phyloP scores from a whole-genome alignment of 2,888 invertebrate species.

The Meta bourneti region DNA sequence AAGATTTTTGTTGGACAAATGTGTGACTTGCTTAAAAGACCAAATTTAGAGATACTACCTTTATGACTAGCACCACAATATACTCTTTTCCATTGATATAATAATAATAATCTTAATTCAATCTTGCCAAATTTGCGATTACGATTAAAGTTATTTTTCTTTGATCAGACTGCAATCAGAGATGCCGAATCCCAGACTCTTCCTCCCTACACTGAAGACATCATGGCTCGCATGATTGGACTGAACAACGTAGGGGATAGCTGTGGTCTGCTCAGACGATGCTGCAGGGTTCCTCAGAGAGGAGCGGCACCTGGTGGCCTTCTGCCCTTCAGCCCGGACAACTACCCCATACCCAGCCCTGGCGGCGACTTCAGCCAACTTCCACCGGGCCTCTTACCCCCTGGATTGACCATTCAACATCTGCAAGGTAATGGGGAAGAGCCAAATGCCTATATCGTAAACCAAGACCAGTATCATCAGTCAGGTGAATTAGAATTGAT shows the following conservation, averaged over 20 bases:
- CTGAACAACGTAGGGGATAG: constrained; percentile 74
- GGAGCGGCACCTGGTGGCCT: constrained; percentile 47
- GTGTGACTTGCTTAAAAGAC: too few relatives aligned
- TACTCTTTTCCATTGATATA: neutral
- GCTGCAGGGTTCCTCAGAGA: constrained; percentile 76
- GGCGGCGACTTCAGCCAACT: constrained; percentile 37
- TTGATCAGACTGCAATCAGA: constrained; percentile 19
- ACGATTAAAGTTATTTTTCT: neutral
- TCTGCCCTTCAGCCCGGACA: constrained; percentile 73
- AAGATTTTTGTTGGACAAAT: too few relatives aligned
- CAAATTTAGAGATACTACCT: too few relatives aligned
- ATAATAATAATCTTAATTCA: neutral
- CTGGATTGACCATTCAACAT: constrained; percentile 14
- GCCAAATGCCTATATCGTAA: constrained; percentile 43
- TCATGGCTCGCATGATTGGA: constrained; percentile 78
- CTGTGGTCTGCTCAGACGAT: constrained; percentile 78
- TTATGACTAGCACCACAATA: too few relatives aligned
- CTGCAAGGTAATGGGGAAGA: constrained; percentile 53
- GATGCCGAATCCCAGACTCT: constrained; percentile 12
- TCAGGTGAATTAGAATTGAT: constrained; percentile 20
- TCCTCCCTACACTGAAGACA: constrained; percentile 77
- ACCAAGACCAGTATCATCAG: constrained; percentile 48
- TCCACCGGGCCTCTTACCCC: constrained; percentile 36
- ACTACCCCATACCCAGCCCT: constrained; percentile 67
- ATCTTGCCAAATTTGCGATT: too few relatives aligned